Conservation (phyloP, 2,888 invertebrate species). For the Actias luna region DNA sequence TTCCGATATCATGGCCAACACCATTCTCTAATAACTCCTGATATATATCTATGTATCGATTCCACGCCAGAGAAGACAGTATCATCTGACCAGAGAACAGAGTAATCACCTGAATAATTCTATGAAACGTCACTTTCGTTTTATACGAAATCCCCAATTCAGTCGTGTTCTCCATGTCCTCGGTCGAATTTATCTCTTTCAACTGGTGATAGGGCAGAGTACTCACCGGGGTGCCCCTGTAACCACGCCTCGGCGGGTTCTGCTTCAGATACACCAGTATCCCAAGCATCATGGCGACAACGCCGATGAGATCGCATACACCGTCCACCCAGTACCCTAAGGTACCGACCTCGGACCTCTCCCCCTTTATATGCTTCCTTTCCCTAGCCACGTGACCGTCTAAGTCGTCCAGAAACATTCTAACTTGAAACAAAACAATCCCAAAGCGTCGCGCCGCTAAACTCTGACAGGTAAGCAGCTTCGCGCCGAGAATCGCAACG, state of each 20-base stretch:
- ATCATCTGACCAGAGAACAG: conserved; percentile 87
- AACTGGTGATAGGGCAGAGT: conserved; percentile 76
- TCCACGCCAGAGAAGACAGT: conserved; percentile 90
- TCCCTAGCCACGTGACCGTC: conserved; percentile 93
- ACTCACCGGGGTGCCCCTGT: conserved; percentile 83
- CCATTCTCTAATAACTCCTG: conserved; percentile 88
- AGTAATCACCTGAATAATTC: conserved; percentile 84
- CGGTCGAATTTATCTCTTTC: conserved; percentile 66
- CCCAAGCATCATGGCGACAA: conserved; percentile 86
- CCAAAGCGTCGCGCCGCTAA: conserved; percentile 87
- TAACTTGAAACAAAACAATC: conserved; percentile 88
- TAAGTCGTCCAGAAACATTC: conserved; percentile 92
- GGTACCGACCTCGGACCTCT: conserved; percentile 90
- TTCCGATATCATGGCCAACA: conserved; percentile 70
- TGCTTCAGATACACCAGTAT: conserved; percentile 85
- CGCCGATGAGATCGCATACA: conserved; percentile 89
- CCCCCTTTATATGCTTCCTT: conserved; percentile 87
- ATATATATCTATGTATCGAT: conserved; percentile 90
- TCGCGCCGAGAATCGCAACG: conserved; percentile 88
- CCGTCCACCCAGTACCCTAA: conserved; percentile 92
- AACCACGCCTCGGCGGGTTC: conserved; percentile 88
- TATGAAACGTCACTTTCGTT: conserved; percentile 85
- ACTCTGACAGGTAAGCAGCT: conserved; percentile 87
- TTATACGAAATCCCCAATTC: conserved; percentile 84
- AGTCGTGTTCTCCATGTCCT: conserved; percentile 63